Evolutionary conservation across 2,113 vertebrate species (phyloP).

Genomic region (cattle (Bos taurus)): DNA sequence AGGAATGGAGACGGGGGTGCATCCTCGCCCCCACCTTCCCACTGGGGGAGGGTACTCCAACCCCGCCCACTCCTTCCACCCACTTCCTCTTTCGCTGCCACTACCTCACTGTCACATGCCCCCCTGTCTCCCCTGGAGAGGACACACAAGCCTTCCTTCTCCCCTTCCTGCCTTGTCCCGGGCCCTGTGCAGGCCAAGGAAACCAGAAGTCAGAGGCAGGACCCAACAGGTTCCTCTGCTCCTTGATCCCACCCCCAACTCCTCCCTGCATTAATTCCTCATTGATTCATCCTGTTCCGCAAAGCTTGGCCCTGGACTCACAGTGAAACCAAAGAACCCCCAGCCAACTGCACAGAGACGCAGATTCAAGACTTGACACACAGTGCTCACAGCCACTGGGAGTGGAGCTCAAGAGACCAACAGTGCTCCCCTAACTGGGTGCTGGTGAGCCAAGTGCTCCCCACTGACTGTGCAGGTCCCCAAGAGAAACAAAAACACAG

Average conservation of each 20-base stretch:
- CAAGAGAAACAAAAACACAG: background rate
- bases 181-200: background rate
- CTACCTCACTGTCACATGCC: rapidly evolving
- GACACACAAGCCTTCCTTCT: background rate
- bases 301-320: rapidly evolving
- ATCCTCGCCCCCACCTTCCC: background rate
- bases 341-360: background rate
- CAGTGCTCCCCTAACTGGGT: too few species aligned
- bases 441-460: too few species aligned
- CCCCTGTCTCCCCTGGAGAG: background rate
- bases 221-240: rapidly evolving
- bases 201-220: background rate
- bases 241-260: rapidly evolving
- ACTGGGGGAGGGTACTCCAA: background rate
- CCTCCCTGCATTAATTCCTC: rapidly evolving
- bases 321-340: background rate
- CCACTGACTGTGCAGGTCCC: background rate
- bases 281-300: rapidly evolving
- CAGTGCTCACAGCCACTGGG: background rate
- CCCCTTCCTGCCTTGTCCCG: background rate
- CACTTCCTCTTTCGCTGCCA: background rate
- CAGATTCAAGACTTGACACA: rapidly evolving
- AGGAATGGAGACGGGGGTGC: background rate
- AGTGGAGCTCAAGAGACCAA: rapidly evolving
- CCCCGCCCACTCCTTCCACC: background rate